These are phyloP conservation scores for Tachina grossa DNA, from an alignment of 2,888 invertebrate species.

Conservation along the genomic window DNA sequence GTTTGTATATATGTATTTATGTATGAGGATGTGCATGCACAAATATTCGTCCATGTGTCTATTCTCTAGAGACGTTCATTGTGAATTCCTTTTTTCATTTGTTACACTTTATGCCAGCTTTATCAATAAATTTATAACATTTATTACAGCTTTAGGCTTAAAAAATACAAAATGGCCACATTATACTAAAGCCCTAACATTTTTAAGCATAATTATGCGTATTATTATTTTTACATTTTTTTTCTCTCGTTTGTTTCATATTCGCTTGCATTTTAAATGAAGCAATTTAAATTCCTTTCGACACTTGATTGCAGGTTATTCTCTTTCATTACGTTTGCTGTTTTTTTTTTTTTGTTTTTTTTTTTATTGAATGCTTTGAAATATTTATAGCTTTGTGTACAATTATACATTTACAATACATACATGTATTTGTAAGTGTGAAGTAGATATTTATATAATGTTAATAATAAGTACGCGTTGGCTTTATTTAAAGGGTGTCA, in stretches of 20 bases:
- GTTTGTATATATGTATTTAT: not conserved
- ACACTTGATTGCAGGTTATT: slow-evolving; percentile 70
- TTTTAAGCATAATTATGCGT: slow-evolving; percentile 70
- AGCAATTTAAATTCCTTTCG: slow-evolving; percentile 74
- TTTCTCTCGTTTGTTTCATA: slow-evolving; percentile 45
- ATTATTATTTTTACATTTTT: slow-evolving; percentile 1
- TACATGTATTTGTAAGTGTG: not conserved
- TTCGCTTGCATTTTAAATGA: slow-evolving; percentile 72
- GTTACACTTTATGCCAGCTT: slow-evolving; percentile 50
- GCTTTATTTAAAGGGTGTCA: slow-evolving; percentile 6
- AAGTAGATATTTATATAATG: not conserved
- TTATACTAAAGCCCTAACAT: slow-evolving; percentile 67
- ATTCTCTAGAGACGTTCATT: slow-evolving; percentile 52
- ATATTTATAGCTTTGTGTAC: slow-evolving; percentile 67
- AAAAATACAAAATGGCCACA: slow-evolving; percentile 62
- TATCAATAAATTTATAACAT: slow-evolving; percentile 71
- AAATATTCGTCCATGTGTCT: slow-evolving; percentile 30
- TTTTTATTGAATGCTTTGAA: slow-evolving; percentile 37
- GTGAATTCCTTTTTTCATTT: slow-evolving; percentile 30
- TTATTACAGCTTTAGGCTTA: slow-evolving; percentile 68
- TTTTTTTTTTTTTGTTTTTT: slow-evolving; percentile 25
- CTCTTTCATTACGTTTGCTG: slow-evolving; percentile 14
- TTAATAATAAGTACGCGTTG: not conserved
- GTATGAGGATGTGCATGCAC: not conserved
- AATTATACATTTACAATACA: not conserved